phyloP scores from a whole-genome alignment of 1,140 invertebrate species.

The Tetragonula clypearis region DNA sequence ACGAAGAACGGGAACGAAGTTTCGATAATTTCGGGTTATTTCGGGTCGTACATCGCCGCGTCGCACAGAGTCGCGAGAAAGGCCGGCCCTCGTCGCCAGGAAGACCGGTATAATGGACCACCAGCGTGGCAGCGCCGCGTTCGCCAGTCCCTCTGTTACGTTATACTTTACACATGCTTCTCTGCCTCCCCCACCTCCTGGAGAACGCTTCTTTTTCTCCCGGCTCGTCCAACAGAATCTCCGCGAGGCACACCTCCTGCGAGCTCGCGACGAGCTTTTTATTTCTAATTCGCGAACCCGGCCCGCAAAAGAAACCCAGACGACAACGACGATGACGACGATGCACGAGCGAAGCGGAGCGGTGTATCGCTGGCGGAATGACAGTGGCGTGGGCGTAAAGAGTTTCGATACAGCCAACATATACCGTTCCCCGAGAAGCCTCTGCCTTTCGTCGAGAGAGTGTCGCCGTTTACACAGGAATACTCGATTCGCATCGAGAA shows the following conservation, averaged over 20 bases:
- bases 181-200: conserved; percentile 4
- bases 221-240: conserved; percentile 36
- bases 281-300: conserved; percentile 73
- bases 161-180: conserved; percentile 75
- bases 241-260: conserved; percentile 50
- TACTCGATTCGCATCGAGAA: too few relatives aligned
- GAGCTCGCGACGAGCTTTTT: conserved; percentile 57
- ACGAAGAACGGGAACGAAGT: background rate
- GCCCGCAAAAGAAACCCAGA: conserved; percentile 48
- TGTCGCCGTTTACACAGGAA: background rate
- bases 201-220: conserved; percentile 51
- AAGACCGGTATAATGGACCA: conserved; percentile 69
- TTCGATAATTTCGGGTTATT: background rate
- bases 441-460: background rate
- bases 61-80: conserved; percentile 29
- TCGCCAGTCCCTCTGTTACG: conserved; percentile 76
- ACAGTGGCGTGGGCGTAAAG: conserved; percentile 49
- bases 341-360: background rate
- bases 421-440: background rate
- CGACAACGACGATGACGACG: conserved; percentile 10
- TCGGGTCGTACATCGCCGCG: background rate
- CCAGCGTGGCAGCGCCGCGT: conserved; percentile 70
- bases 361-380: conserved; percentile 20
- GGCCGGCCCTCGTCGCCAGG: conserved; percentile 33
- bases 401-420: background rate